These are phyloP conservation scores for Spinibarbus caldwelli DNA, from an alignment of 2,797 vertebrate species.

Conservation along the genomic window DNA sequence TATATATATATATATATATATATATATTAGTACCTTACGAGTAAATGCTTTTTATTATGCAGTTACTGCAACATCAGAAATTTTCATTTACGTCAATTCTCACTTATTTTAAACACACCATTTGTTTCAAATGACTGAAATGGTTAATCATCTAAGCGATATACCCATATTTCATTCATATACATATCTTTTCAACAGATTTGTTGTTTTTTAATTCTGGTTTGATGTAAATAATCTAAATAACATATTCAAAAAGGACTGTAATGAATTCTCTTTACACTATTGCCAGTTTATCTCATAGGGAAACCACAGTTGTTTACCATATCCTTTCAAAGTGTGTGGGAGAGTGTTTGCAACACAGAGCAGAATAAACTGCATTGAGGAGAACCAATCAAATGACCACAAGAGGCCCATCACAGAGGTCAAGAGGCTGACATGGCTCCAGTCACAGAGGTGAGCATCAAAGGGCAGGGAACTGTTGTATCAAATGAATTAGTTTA, in stretches of 20 bases:
- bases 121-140: too few species aligned
- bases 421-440: not conserved
- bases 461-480: not conserved
- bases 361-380: not conserved
- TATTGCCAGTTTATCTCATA: not conserved
- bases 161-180: too few species aligned
- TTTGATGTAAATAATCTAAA: not conserved
- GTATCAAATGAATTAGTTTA: not conserved
- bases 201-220: not conserved
- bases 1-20: too few species aligned
- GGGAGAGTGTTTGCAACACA: not conserved
- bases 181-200: not conserved
- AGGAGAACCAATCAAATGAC: conserved; percentile 2
- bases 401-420: conserved; percentile 2
- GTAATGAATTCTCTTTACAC: not conserved
- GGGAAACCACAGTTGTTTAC: not conserved
- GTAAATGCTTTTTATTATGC: too few species aligned
- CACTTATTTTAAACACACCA: too few species aligned
- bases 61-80: too few species aligned
- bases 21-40: too few species aligned
- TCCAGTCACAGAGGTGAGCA: not conserved
- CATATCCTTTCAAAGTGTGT: not conserved
- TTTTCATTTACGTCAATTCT: too few species aligned
- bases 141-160: too few species aligned
- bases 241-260: not conserved